A percentile compares a stretch with the other conserved stretches of the same genome.
phyloP scores from a whole-genome alignment of 1,140 invertebrate genomes.

The Gryllus bimaculatus region DNA sequence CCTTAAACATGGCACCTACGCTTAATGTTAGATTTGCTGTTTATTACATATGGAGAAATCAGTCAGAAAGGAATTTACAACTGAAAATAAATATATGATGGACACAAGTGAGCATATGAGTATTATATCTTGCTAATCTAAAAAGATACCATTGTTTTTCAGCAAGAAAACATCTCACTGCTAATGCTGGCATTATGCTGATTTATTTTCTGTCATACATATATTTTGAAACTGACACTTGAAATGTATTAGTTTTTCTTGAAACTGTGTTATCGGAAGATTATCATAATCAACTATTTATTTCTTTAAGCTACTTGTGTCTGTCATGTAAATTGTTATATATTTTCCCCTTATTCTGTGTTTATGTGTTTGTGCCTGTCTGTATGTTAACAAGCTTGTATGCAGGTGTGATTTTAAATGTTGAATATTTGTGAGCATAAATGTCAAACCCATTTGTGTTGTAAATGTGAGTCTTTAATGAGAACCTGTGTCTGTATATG shows the following conservation, averaged over 20 bases:
- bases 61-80: neutral
- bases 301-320: constrained; percentile 36
- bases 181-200: neutral
- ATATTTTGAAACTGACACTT: neutral
- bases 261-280: too few relatives aligned
- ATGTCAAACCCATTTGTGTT: neutral
- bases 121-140: neutral
- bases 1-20: neutral
- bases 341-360: constrained; percentile 35
- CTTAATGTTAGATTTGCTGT: neutral
- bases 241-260: neutral
- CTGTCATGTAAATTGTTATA: constrained; percentile 42
- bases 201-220: constrained; percentile 1
- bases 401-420: constrained; percentile 12
- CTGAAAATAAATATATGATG: neutral
- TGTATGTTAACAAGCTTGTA: constrained; percentile 13
- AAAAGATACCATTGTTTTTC: neutral
- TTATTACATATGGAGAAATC: neutral
- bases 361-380: constrained; percentile 31
- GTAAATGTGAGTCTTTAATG: neutral
- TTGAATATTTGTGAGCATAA: constrained; percentile 12
- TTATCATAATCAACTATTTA: too few relatives aligned
- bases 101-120: neutral
- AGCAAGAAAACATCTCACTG: neutral
- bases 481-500: neutral